A percentile compares a stretch with the other conserved stretches of the same genome.
phyloP scores from a whole-genome alignment of 2,113 vertebrate genomes.

The Myxocyprinus asiaticus region DNA sequence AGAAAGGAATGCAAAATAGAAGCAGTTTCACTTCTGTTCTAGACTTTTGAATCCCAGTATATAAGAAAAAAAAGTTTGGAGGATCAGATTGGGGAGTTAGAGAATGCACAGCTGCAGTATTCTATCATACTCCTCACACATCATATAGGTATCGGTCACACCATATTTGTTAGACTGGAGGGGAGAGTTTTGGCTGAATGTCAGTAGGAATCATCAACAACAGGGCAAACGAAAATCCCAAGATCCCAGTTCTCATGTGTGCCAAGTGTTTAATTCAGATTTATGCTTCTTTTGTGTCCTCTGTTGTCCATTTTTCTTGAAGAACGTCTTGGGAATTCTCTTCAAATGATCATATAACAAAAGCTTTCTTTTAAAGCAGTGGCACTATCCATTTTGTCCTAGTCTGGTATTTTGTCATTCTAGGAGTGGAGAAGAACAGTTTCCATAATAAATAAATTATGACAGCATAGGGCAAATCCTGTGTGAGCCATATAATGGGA shows the following conservation, averaged over 20 bases:
- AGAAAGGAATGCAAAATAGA: no score
- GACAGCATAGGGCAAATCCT: not conserved
- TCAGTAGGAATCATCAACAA: conserved; percentile 14
- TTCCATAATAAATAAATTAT: not conserved
- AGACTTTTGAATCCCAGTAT: no score
- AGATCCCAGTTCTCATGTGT: not conserved
- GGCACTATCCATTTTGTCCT: not conserved
- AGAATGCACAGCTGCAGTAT: conserved; percentile 1
- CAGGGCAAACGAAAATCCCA: conserved; percentile 2
- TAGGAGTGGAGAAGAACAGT: not conserved
- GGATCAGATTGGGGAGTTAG: not conserved
- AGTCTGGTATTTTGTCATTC: not conserved
- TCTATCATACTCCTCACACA: conserved; percentile 15
- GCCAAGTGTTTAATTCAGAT: not conserved
- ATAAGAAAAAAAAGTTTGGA: not conserved
- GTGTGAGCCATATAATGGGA: not conserved
- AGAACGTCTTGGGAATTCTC: not conserved
- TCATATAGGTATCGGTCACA: not conserved
- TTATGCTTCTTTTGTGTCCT: not conserved
- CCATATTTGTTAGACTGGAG: not conserved
- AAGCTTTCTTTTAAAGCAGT: not conserved
- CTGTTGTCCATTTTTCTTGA: not conserved
- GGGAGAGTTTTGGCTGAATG: not conserved
- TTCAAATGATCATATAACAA: conserved; percentile 2
- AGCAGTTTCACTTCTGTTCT: no score